Evolutionary conservation across 2,888 invertebrate genomes (phyloP).

Genomic region (Ophraella communa): DNA sequence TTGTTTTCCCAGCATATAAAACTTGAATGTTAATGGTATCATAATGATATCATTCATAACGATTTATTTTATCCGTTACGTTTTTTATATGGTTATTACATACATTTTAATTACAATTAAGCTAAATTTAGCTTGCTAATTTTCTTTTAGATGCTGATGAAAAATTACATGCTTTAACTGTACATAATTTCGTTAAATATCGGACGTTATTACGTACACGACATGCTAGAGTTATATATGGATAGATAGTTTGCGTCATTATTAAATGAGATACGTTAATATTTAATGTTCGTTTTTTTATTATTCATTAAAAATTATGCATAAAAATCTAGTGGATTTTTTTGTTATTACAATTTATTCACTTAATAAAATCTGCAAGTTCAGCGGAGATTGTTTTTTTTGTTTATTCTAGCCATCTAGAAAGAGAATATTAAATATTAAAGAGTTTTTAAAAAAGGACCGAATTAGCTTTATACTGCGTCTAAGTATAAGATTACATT

Average conservation of each 20-base stretch:
- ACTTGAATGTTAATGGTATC: neutral
- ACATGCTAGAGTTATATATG: conserved; percentile 6
- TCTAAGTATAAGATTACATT: too few relatives aligned
- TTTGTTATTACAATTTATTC: too few relatives aligned
- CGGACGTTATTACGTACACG: conserved; percentile 6
- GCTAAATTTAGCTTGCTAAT: conserved; percentile 13
- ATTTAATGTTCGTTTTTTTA: neutral
- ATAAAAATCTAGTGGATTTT: too few relatives aligned
- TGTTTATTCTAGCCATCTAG: too few relatives aligned
- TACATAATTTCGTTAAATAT: neutral
- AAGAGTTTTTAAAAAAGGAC: too few relatives aligned
- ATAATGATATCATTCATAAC: neutral
- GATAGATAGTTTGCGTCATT: neutral
- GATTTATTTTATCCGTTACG: neutral
- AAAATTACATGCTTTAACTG: conserved; percentile 13
- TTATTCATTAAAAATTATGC: neutral
- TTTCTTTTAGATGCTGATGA: conserved; percentile 5
- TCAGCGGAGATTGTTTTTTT: too few relatives aligned
- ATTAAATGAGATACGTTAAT: neutral
- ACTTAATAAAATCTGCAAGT: too few relatives aligned
- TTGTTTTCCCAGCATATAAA: neutral
- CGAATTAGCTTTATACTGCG: too few relatives aligned
- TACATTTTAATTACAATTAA: conserved; percentile 1
- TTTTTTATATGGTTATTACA: neutral
- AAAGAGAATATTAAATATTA: too few relatives aligned